Evolutionary conservation across 2,888 invertebrate genomes (phyloP).

Genomic region (Anagyrus pseudococci): DNA sequence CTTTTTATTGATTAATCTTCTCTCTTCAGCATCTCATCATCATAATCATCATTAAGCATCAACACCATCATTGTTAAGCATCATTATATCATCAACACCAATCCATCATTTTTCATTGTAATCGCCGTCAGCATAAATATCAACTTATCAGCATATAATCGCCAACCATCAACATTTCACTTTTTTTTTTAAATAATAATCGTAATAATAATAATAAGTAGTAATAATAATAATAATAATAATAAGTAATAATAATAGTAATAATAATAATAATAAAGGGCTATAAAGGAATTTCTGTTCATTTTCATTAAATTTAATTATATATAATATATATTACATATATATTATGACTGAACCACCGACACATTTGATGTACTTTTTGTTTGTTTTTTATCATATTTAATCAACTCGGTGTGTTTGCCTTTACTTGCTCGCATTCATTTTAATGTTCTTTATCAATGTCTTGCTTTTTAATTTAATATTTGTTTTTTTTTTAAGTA

Average conservation of each 20-base stretch:
- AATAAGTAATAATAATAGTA: slow-evolving; percentile 38
- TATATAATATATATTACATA: slow-evolving; percentile 60
- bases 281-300: slow-evolving; percentile 58
- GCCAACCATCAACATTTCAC: slow-evolving; percentile 30
- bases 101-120: slow-evolving; percentile 30
- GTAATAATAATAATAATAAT: too few relatives aligned
- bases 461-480: slow-evolving; percentile 33
- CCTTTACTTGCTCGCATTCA: slow-evolving; percentile 41
- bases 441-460: slow-evolving; percentile 43
- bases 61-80: background rate
- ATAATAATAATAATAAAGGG: slow-evolving; percentile 56
- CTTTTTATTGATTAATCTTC: slow-evolving; percentile 44
- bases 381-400: slow-evolving; percentile 42
- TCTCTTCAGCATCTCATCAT: background rate
- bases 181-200: slow-evolving; percentile 39
- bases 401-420: slow-evolving; percentile 34
- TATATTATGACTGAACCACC: slow-evolving; percentile 61
- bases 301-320: slow-evolving; percentile 54
- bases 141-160: slow-evolving; percentile 26
- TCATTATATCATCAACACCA: slow-evolving; percentile 29
- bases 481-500: slow-evolving; percentile 51
- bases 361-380: slow-evolving; percentile 48
- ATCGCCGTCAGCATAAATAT: slow-evolving; percentile 30
- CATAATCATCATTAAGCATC: background rate
- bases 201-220: slow-evolving; percentile 42